Base-by-base conservation (phyloP, 2,888 invertebrate species). In the Phortica okadai region DNA sequence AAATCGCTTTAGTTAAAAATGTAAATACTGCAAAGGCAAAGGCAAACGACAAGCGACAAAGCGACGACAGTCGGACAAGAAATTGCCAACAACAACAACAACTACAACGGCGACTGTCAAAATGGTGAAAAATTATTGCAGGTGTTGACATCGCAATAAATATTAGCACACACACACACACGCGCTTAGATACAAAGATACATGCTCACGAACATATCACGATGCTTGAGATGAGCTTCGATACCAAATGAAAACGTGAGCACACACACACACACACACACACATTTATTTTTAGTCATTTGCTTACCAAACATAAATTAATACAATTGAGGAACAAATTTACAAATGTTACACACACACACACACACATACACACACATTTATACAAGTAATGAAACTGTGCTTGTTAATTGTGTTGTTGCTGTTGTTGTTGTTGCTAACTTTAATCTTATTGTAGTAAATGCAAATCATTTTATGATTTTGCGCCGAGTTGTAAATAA, bases 381-480 rank as follows among this genome's bases (percentile, higher is more conserved):
- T 6, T 45, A 45, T 50, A 8, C 14, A 11, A 50, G 14, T 50
- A 11, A 50, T 50, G 50, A 50, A 50, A 11, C 14, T 50, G 8
- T 8, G 50, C 50, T 8, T 6, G 10, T 50, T 14, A 14, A 8
- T 50, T 50, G 50, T 50, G 56, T 56, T 56, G 56, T 56, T 56
- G n/a, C 11, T 16, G 16, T 56, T 56, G 56, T 14, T 66, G n/a
- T 42, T 66, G 33, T 42, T 66, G 16, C 10, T 77, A 70, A 62
- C 42, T 76, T 78, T 45, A 76, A 56, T 76, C 74, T 73, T 62
- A 69, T 58, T 33, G 33, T 33, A 33, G 33, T 77, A 73, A 79
- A 77, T 80, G 80, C 80, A 80, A 80, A 80, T 80, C 80, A 80
- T 75, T 80, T 80, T 80, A 80, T 70, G 76, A 78, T 25, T 56